Evolutionary conservation across 2,888 invertebrate genomes (phyloP), one percentile per base, ranked within the genome.

Genomic region (Seladonia tumulorum): DNA sequence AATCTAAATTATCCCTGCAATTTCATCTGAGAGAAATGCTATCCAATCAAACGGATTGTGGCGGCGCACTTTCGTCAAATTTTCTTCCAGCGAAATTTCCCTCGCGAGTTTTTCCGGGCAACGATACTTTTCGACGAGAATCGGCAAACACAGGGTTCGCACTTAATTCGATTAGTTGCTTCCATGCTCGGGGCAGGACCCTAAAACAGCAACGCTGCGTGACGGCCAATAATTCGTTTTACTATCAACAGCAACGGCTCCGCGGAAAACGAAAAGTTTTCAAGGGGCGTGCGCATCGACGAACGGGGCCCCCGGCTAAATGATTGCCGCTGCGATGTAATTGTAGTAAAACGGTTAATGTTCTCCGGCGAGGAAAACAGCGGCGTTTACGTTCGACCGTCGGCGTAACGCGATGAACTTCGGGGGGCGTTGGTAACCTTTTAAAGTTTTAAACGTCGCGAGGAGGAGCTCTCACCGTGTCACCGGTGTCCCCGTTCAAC

Each of bases 311-410:
- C 39, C 53, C 8, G 47, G 5, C 1, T 29, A 47, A 71, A 63
- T 16, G 47, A 75, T 71, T 29, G 22, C 16, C n/a, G n/a, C 16
- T 16, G 70, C 14, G 29, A 22, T 76, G 81, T 72, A 72, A 76
- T 83, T 29, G 81, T 68, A 60, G 66, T 76, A 76, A 83, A 76
- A 83, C 76, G 45, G 57, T 75, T 83, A 81, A 83, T 63, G 83
- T 71, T 74, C 47, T 29, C 35, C 10, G 22, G 22, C 10, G 39
- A n/a, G 10, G 39, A 22, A 39, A 29, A 68, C 68, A 18, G 68
- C 18, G 68, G 68, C 16, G 68, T 68, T 42, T 68, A 68, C 39
- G 68, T 66, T 35, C 66, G 25, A 25, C 5, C 25, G 60, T 35
- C 25, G 8, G 29, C 42, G 45, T 12, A 35, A 42, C 29, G 42